These are phyloP conservation scores for Clivina fossor DNA, from an alignment of 2,888 invertebrate genomes.

Conservation along the genomic window DNA sequence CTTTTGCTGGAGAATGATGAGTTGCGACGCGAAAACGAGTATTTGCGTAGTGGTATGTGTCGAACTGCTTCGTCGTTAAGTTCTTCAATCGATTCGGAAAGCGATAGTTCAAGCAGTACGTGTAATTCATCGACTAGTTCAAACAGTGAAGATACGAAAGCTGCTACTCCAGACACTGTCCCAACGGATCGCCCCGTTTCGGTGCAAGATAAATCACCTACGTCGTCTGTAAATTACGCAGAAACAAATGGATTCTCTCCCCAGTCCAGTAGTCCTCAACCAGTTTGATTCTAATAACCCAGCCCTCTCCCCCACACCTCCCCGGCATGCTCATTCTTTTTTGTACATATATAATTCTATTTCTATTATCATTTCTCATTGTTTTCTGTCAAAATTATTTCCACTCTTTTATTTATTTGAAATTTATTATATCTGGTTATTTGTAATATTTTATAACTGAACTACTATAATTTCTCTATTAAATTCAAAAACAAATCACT, in stretches of 20 bases:
- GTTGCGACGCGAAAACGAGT: constrained; percentile 64
- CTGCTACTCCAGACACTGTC: constrained; percentile 4
- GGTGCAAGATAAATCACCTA: neutral
- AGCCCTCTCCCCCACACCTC: too few relatives aligned
- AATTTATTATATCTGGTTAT: too few relatives aligned
- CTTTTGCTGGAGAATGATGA: constrained; percentile 65
- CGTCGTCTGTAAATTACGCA: constrained; percentile 42
- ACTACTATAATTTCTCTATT: too few relatives aligned
- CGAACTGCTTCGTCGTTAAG: constrained; percentile 51
- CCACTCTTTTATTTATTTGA: too few relatives aligned
- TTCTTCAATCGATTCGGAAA: constrained; percentile 62
- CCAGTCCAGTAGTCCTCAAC: constrained; percentile 38
- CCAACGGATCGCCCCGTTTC: constrained; percentile 4
- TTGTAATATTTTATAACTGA: too few relatives aligned
- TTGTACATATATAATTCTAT: too few relatives aligned
- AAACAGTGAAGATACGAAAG: constrained; percentile 34
- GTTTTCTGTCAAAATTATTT: too few relatives aligned
- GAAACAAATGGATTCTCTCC: constrained; percentile 48
- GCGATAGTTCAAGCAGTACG: constrained; percentile 55
- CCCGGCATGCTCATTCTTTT: too few relatives aligned
- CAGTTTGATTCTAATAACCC: too few relatives aligned
- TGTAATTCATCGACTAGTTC: constrained; percentile 50
- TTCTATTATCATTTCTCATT: too few relatives aligned
- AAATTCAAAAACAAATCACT: too few relatives aligned
- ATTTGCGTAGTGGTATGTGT: constrained; percentile 51